phyloP scores from a whole-genome alignment of 2,113 vertebrate genomes.

The Prunella fulvescens region DNA sequence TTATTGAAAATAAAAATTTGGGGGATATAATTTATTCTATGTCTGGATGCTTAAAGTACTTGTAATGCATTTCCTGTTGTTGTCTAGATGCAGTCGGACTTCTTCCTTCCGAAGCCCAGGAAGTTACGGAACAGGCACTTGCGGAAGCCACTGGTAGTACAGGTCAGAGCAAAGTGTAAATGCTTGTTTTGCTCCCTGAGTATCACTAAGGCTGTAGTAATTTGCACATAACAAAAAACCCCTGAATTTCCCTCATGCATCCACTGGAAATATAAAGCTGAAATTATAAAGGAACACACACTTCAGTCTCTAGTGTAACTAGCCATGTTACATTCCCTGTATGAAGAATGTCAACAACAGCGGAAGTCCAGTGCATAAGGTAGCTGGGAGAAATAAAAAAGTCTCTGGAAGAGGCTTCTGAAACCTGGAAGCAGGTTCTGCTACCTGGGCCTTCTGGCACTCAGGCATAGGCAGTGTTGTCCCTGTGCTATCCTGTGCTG shows the following conservation, averaged over 20 bases:
- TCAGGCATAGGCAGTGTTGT: background rate
- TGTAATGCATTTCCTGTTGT: background rate
- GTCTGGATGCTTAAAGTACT: background rate
- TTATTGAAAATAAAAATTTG: background rate
- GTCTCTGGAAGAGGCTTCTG: background rate
- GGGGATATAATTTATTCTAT: background rate
- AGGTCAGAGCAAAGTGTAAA: conserved; percentile 76
- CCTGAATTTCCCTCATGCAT: background rate
- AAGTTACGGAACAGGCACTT: conserved; percentile 89
- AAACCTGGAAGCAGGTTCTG: background rate
- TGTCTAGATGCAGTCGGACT: conserved; percentile 86
- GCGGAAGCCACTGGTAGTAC: conserved; percentile 93
- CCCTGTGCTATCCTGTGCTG: background rate
- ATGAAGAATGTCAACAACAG: background rate
- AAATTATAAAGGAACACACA: background rate
- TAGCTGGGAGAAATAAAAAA: background rate
- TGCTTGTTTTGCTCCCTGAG: background rate
- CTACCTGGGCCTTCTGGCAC: background rate
- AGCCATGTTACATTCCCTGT: background rate
- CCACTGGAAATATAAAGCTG: background rate
- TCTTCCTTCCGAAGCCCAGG: conserved; percentile 89
- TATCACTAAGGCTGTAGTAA: background rate
- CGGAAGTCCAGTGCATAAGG: background rate
- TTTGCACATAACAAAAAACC: background rate
- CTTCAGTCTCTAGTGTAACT: background rate